These are phyloP conservation scores for Xiphophorus birchmanni DNA, from an alignment of 2,797 vertebrate genomes.

Conservation along the genomic window DNA sequence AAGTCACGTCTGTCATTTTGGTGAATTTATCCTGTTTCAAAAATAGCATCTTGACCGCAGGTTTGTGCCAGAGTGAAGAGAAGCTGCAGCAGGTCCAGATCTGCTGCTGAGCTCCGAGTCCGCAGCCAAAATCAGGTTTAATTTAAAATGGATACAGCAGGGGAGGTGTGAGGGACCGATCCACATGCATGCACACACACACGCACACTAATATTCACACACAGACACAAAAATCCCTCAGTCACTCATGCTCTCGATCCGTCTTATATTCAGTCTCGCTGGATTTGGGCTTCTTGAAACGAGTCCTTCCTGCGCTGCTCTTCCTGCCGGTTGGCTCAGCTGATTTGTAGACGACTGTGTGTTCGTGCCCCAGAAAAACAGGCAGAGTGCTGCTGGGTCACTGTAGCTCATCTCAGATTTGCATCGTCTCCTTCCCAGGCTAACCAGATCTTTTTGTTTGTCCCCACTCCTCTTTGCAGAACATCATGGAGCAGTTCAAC, in stretches of 20 bases:
- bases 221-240: not conserved
- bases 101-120: conserved; percentile 47
- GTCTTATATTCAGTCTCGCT: conserved; percentile 2
- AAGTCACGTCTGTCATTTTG: conserved; percentile 1
- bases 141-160: conserved; percentile 44
- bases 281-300: conserved; percentile 21
- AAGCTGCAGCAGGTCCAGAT: conserved; percentile 16
- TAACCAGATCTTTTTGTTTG: conserved; percentile 38
- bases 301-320: conserved; percentile 34
- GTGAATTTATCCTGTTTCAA: not conserved
- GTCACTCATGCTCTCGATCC: not conserved
- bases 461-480: conserved; percentile 79
- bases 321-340: conserved; percentile 35
- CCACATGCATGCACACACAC: not conserved
- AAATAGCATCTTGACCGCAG: conserved; percentile 36
- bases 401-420: conserved; percentile 13
- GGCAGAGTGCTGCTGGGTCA: conserved; percentile 16
- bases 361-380: conserved; percentile 45
- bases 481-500: conserved; percentile 99
- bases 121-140: conserved; percentile 47
- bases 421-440: not conserved
- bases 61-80: conserved; percentile 24
- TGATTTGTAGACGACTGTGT: conserved; percentile 27
- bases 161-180: conserved; percentile 37
- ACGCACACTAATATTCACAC: not conserved